phyloP scores from a whole-genome alignment of 1,140 invertebrate genomes.

The Cydia splendana region DNA sequence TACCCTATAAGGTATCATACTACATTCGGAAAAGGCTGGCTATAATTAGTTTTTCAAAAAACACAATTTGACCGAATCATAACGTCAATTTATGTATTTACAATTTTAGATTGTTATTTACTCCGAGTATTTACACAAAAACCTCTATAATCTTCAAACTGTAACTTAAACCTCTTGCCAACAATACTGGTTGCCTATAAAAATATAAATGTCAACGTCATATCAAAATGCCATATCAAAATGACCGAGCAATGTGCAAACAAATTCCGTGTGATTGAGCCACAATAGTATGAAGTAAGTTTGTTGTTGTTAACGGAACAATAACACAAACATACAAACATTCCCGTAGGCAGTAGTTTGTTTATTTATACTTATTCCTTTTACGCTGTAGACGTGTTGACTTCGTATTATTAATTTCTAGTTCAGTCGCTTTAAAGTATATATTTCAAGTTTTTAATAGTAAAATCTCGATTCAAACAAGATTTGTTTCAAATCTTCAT shows the following conservation, averaged over 20 bases:
- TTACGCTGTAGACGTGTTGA: not conserved
- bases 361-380: not conserved
- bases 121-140: no score
- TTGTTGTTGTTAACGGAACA: not conserved
- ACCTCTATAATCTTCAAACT: no score
- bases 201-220: not conserved
- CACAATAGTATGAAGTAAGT: conserved; percentile 49
- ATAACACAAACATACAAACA: conserved; percentile 4
- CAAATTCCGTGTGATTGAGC: conserved; percentile 7
- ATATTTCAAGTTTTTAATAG: no score
- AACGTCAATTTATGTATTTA: no score
- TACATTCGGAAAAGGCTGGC: no score
- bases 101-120: no score
- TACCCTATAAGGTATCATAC: no score
- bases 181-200: not conserved
- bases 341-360: not conserved
- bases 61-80: no score
- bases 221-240: not conserved
- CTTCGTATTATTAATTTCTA: not conserved
- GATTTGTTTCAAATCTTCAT: not conserved
- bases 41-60: no score
- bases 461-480: no score
- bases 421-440: no score
- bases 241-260: not conserved
- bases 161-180: not conserved